Conservation (phyloP, 2,113 vertebrate genomes). For the Tragelaphus imberbis region DNA sequence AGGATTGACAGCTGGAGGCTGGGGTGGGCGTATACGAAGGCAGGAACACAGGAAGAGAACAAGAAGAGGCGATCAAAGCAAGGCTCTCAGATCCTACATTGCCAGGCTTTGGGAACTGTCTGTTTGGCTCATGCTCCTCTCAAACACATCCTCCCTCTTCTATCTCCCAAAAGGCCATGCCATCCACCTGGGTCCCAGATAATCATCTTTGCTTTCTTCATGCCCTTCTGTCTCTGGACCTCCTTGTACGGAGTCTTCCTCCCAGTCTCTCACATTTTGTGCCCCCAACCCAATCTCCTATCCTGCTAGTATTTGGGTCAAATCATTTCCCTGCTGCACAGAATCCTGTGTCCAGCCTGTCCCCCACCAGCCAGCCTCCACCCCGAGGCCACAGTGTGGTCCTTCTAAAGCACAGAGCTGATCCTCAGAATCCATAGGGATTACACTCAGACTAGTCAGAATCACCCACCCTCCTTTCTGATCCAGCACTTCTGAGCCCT, state of each 20-base stretch:
- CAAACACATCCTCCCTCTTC: not conserved
- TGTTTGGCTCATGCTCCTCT: not conserved
- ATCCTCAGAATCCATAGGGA: not conserved
- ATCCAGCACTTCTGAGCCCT: not conserved
- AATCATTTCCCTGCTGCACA: not conserved
- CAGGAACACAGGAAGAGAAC: not conserved
- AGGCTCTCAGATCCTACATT: not conserved
- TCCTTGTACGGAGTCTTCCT: not conserved
- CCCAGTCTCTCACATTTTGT: not conserved
- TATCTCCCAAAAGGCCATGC: not conserved
- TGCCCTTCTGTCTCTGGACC: not conserved
- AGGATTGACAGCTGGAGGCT: not conserved
- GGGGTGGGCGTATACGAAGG: not conserved
- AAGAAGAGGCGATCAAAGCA: not conserved
- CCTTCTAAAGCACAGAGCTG: not conserved
- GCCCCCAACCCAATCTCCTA: not conserved
- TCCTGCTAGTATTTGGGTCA: not conserved
- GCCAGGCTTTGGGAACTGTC: not conserved
- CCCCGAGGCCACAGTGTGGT: not conserved
- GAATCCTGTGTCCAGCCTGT: not conserved
- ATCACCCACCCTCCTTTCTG: too few relatives aligned
- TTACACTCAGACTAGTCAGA: not conserved
- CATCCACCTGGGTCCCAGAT: rapidly evolving
- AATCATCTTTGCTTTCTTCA: not conserved
- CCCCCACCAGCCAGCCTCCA: not conserved